Evolutionary conservation across 2,888 invertebrate species (phyloP).

Genomic region (Lumbricus terrestris): DNA sequence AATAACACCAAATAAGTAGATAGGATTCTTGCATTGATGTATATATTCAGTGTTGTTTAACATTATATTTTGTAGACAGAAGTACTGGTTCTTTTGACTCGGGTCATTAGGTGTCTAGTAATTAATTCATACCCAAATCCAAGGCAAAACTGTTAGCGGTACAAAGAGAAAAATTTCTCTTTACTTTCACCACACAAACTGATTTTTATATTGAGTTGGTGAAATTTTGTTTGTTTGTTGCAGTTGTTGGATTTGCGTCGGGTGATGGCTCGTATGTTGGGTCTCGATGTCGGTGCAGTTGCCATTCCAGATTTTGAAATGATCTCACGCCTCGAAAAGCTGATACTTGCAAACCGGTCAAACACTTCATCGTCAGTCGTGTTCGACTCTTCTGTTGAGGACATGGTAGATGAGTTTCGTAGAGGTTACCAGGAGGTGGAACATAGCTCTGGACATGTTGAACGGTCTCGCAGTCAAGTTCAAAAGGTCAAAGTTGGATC

Average conservation of each 20-base stretch:
- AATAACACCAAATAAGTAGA: no score
- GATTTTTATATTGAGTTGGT: neutral
- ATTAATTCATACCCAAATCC: no score
- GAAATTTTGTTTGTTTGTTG: constrained; percentile 18
- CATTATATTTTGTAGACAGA: no score
- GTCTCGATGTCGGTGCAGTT: constrained; percentile 56
- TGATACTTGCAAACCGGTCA: constrained; percentile 56
- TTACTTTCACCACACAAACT: neutral
- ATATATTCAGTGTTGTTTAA: no score
- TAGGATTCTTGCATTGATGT: no score
- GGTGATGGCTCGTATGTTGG: constrained; percentile 59
- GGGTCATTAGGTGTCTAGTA: no score
- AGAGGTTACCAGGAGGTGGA: constrained; percentile 45
- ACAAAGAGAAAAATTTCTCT: neutral
- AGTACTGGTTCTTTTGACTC: no score
- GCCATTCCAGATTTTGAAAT: constrained; percentile 60
- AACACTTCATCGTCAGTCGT: constrained; percentile 49
- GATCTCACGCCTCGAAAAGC: constrained; percentile 57
- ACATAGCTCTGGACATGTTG: constrained; percentile 28
- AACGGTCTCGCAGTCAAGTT: neutral
- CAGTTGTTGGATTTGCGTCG: constrained; percentile 59
- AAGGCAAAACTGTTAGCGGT: no score
- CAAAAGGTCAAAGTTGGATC: neutral
- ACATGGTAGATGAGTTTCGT: constrained; percentile 51
- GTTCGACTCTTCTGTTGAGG: constrained; percentile 51